Conservation (phyloP, 2,797 vertebrate genomes). For the Bovichtus variegatus region DNA sequence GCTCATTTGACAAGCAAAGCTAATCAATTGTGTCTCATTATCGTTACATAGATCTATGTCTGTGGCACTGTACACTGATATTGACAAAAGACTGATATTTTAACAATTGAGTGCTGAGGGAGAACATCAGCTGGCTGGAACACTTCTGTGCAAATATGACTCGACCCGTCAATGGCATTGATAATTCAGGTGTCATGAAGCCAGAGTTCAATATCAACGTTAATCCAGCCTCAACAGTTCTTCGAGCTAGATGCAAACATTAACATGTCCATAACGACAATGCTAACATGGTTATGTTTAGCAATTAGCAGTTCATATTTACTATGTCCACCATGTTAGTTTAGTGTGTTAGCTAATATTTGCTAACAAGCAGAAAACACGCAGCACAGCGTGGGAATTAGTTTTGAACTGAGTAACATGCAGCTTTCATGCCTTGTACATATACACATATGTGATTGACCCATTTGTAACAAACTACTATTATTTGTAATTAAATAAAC, state of each 20-base stretch:
- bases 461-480: neutral
- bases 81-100: slow-evolving; percentile 67
- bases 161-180: slow-evolving; percentile 14
- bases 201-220: slow-evolving; percentile 9
- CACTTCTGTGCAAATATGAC: slow-evolving; percentile 29
- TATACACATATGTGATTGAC: slow-evolving; percentile 8
- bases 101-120: slow-evolving; percentile 35
- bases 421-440: neutral
- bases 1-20: slow-evolving; percentile 75
- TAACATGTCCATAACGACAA: neutral
- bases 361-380: neutral
- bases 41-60: slow-evolving; percentile 71
- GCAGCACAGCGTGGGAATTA: neutral
- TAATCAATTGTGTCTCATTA: slow-evolving; percentile 85
- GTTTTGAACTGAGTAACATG: neutral
- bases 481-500: slow-evolving; percentile 36
- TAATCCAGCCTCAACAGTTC: neutral
- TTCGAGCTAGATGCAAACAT: neutral
- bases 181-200: slow-evolving; percentile 14
- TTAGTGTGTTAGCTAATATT: neutral
- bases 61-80: slow-evolving; percentile 66
- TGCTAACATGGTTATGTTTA: neutral
- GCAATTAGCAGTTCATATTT: too few relatives aligned
- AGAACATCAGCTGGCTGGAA: slow-evolving; percentile 24
- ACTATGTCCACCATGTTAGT: neutral